Base-by-base conservation (phyloP, 2,888 invertebrate genomes). In the Ophion obscuratus region DNA sequence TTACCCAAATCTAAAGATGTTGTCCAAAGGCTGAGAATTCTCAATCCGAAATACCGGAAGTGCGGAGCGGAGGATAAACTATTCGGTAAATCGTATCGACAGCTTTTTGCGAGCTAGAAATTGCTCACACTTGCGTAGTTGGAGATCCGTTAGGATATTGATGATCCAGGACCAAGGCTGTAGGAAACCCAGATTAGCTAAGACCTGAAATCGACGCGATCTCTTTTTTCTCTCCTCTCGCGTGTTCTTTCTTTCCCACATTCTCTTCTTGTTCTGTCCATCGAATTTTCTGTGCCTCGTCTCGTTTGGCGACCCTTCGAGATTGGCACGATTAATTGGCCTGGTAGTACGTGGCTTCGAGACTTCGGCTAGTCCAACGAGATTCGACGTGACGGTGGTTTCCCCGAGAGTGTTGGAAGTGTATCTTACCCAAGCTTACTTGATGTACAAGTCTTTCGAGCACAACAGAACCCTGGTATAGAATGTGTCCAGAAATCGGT, bases 271-370 rank as follows among this genome's bases (percentile, higher is more conserved):
- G 79, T 79, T 68, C 77, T 62, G 86, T 87, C 87, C 89, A 88
- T 87, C 88, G 31, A 61, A 76, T 84, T 68, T 61, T 62, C 74
- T 17, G 27, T 20, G 44, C 17, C 47, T 80, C 67, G 47, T 40
- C 17, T 76, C 53, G 24, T 44, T 40, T 7, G 24, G 67, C 24
- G 81, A 76, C 86, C 84, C 84, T 80, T 76, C 88, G 88, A 92
- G 91, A 93, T 93, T 93, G 92, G 91, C 89, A 89, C 91, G 93
- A 93, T 93, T 93, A 93, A 93, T 93, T 92, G 93, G 92, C 91
- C 90, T n/a, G 31, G 88, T 88, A 88, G 90, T 76, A 77, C 66
- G 79, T 85, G 90, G 90, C 92, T 90, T 89, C 89, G 90, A 91
- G 91, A 91, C 89, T 90, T 68, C 31, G 27, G 44, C 81, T 74